A percentile compares a stretch with the other conserved stretches of the same genome.
Conservation (phyloP, 2,888 invertebrate species). For the Cordilura impudica region DNA sequence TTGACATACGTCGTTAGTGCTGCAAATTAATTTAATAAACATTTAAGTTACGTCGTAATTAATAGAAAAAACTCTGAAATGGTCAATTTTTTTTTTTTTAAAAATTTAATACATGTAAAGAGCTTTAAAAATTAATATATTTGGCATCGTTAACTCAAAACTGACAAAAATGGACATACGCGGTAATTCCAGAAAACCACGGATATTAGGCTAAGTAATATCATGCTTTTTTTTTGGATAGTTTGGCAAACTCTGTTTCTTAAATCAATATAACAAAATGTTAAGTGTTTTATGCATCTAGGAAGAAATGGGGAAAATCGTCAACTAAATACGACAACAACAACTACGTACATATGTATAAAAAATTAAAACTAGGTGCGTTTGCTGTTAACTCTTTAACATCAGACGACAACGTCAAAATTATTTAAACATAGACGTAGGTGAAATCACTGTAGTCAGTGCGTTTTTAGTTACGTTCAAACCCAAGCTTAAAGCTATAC, state of each 20-base stretch:
- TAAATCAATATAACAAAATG: slow-evolving; percentile 38
- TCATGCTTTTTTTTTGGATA: neutral
- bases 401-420: slow-evolving; percentile 46
- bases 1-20: no score
- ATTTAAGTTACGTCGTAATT: no score
- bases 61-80: no score
- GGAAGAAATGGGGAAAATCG: slow-evolving; percentile 48
- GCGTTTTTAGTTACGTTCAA: slow-evolving; percentile 33
- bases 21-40: no score
- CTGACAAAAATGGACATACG: no score
- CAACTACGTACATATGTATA: neutral
- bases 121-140: no score
- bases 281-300: slow-evolving; percentile 46
- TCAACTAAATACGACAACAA: slow-evolving; percentile 21
- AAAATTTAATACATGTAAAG: no score
- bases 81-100: no score
- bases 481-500: slow-evolving; percentile 24
- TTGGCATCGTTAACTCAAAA: no score
- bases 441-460: slow-evolving; percentile 56
- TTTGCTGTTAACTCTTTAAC: slow-evolving; percentile 45
- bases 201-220: neutral
- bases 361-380: slow-evolving; percentile 60
- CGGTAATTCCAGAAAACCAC: no score
- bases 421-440: slow-evolving; percentile 51
- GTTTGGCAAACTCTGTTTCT: slow-evolving; percentile 48